Percentiles rank a stretch among this genome's conserved stretches.
phyloP scores from a whole-genome alignment of 1,140 invertebrate species.

The Sesamia nonagrioides region DNA sequence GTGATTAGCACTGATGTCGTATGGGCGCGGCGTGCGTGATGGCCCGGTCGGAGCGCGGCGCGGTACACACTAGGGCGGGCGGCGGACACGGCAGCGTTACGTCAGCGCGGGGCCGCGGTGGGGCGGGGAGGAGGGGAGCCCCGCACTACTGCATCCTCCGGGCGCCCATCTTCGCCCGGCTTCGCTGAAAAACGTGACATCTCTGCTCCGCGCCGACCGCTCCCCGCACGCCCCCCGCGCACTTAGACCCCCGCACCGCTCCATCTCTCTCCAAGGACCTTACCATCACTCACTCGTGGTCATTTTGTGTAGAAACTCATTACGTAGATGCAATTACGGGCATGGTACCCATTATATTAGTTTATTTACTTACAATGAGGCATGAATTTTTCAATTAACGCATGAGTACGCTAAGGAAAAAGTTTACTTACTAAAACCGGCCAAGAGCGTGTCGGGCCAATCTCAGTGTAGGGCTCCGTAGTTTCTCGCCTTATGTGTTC shows the following conservation, averaged over 20 bases:
- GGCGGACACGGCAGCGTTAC: conserved; percentile 83
- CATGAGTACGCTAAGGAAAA: background rate
- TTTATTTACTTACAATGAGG: conserved; percentile 28
- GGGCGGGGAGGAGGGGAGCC: conserved; percentile 62
- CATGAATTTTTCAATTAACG: background rate
- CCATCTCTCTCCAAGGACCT: conserved; percentile 53
- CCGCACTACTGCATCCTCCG: conserved; percentile 83
- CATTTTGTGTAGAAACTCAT: conserved; percentile 66
- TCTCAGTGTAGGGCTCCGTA: too few relatives aligned
- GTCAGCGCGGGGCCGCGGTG: conserved; percentile 78
- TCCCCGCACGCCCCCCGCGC: conserved; percentile 47
- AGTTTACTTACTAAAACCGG: background rate
- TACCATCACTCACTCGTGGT: conserved; percentile 62
- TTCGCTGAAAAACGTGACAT: conserved; percentile 77
- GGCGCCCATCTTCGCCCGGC: conserved; percentile 74
- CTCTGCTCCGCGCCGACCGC: conserved; percentile 62
- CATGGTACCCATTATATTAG: conserved; percentile 31
- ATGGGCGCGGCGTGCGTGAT: conserved; percentile 74
- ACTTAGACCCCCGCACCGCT: background rate
- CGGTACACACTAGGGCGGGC: conserved; percentile 86
- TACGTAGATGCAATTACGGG: conserved; percentile 56
- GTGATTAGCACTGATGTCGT: conserved; percentile 78
- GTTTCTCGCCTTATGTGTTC: too few relatives aligned
- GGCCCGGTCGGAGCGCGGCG: conserved; percentile 79
- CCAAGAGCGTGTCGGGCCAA: too few relatives aligned